Percentiles rank a stretch among this genome's conserved stretches.
These are phyloP conservation scores for Danionella dracula DNA, from an alignment of 2,797 vertebrate species.

Conservation along the genomic window DNA sequence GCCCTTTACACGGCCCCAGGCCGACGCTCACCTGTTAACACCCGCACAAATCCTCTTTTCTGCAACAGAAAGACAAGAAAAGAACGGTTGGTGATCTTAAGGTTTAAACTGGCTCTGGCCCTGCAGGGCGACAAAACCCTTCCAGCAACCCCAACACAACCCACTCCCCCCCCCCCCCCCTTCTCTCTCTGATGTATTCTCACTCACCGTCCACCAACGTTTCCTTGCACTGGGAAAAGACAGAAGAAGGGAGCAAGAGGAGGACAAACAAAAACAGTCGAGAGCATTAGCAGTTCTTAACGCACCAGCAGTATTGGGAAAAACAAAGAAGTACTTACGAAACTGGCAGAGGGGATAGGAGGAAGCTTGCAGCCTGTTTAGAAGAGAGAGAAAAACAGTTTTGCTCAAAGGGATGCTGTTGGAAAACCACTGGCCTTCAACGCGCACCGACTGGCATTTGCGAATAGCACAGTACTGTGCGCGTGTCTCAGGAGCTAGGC, in stretches of 20 bases:
- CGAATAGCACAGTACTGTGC: too few relatives aligned
- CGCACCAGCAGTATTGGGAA: too few relatives aligned
- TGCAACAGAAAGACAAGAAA: not conserved
- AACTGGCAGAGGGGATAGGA: not conserved
- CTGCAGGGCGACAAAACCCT: not conserved
- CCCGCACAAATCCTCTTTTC: not conserved
- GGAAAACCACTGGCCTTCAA: not conserved
- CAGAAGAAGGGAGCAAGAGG: not conserved
- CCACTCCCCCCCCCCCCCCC: too few relatives aligned
- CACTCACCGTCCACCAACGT: constrained; percentile 15
- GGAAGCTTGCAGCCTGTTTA: constrained; percentile 2
- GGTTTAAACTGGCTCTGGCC: fast-evolving
- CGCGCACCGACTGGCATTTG: not conserved
- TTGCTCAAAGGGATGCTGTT: too few relatives aligned
- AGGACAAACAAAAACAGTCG: not conserved
- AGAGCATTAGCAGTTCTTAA: not conserved
- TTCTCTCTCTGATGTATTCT: not conserved
- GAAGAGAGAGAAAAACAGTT: not conserved
- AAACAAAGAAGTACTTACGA: not conserved
- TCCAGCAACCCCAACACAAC: too few relatives aligned
- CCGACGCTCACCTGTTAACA: constrained; percentile 1
- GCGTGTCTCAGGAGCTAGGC: not conserved
- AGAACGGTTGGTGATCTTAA: not conserved
- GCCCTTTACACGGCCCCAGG: not conserved
- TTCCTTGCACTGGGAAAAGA: constrained; percentile 7